phyloP scores from a whole-genome alignment of 2,888 invertebrate genomes.

The Nephrotoma guestfalica region DNA sequence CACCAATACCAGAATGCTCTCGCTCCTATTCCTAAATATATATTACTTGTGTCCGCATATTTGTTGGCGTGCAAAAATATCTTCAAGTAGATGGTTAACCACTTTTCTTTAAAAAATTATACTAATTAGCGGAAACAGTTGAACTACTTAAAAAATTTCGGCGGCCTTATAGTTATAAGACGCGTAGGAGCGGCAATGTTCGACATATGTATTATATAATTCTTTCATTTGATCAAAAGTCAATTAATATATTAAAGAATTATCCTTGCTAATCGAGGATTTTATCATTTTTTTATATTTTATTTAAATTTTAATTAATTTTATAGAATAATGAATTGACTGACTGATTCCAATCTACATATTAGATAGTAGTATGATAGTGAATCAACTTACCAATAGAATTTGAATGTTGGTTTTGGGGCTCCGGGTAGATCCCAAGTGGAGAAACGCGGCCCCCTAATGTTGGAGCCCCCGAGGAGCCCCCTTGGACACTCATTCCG shows the following conservation, averaged over 20 bases:
- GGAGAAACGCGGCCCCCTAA: conserved; percentile 35
- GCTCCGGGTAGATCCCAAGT: conserved; percentile 11
- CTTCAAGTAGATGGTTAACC: no score
- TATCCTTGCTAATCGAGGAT: not conserved
- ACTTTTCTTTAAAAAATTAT: no score
- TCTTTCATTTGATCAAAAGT: no score
- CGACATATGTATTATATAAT: no score
- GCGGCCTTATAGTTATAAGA: no score
- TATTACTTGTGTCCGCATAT: no score
- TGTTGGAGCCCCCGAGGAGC: conserved; percentile 36
- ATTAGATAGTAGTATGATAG: not conserved
- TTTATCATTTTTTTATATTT: not conserved
- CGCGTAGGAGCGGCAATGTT: no score
- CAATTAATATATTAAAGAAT: not conserved
- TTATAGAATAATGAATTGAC: not conserved
- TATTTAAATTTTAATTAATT: not conserved
- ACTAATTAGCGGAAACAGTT: no score
- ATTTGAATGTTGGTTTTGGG: conserved; percentile 1
- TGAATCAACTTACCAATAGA: not conserved
- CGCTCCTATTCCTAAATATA: no score
- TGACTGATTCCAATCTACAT: not conserved
- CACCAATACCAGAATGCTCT: no score
- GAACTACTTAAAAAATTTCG: no score
- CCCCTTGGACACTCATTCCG: conserved; percentile 34
- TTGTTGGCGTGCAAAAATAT: no score